phyloP scores from a whole-genome alignment of 2,113 vertebrate genomes.

The Anguilla rostrata region DNA sequence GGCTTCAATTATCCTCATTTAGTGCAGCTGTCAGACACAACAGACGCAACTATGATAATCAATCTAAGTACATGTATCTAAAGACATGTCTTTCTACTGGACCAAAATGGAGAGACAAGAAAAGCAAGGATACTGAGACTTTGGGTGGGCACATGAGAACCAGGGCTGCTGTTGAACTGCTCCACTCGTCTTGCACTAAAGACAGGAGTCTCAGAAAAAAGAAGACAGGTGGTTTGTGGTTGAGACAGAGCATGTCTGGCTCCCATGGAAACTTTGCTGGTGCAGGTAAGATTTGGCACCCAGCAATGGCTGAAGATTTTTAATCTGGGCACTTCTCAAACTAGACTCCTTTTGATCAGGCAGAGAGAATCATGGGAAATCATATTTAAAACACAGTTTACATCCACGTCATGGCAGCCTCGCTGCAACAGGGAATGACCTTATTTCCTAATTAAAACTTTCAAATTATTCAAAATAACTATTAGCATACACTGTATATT shows the following conservation, averaged over 20 bases:
- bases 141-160: neutral
- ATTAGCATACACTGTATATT: neutral
- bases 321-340: neutral
- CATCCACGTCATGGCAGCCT: neutral
- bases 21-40: conserved; percentile 36
- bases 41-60: conserved; percentile 17
- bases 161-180: neutral
- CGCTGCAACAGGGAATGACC: neutral
- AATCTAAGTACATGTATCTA: conserved; percentile 5
- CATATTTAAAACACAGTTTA: too few relatives aligned
- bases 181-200: neutral
- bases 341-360: neutral
- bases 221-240: neutral
- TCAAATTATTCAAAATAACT: neutral
- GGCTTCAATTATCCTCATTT: conserved; percentile 42
- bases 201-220: neutral
- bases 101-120: conserved; percentile 33
- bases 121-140: neutral
- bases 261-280: neutral
- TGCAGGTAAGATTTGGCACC: neutral
- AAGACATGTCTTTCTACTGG: conserved; percentile 15
- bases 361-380: too few relatives aligned
- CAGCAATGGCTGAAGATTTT: neutral
- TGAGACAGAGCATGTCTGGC: neutral
- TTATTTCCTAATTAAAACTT: neutral